Conservation (phyloP, 1,140 invertebrate genomes). For the Nylanderia fulva region DNA sequence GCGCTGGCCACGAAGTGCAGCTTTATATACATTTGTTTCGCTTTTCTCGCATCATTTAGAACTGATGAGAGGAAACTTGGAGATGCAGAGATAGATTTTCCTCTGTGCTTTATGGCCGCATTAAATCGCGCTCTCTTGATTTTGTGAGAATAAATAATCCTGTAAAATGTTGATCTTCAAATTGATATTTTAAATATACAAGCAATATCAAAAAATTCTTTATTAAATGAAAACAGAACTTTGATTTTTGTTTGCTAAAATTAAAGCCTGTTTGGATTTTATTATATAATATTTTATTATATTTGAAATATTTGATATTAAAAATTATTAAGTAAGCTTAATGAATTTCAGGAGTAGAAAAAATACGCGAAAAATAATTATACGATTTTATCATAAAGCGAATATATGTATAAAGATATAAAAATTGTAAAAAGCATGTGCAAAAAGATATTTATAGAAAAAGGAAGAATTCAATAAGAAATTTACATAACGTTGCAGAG, state of each 20-base stretch:
- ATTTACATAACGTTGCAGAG: constrained; percentile 1
- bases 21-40: neutral
- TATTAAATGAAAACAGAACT: no score
- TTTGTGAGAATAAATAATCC: neutral
- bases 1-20: no score
- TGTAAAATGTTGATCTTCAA: neutral
- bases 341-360: no score
- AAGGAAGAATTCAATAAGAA: neutral
- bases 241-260: no score
- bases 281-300: no score
- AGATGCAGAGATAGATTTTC: neutral
- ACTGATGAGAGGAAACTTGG: neutral
- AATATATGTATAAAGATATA: neutral
- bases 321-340: no score
- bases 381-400: no score
- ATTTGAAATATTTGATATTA: no score
- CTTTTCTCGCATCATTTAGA: constrained; percentile 4
- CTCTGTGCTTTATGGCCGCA: neutral
- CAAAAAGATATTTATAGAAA: neutral
- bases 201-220: neutral
- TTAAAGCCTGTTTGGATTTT: no score
- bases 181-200: neutral
- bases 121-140: neutral
- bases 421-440: constrained; percentile 2
- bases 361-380: no score